Conservation (phyloP, 2,888 invertebrate genomes). For the Diarsia mendica region DNA sequence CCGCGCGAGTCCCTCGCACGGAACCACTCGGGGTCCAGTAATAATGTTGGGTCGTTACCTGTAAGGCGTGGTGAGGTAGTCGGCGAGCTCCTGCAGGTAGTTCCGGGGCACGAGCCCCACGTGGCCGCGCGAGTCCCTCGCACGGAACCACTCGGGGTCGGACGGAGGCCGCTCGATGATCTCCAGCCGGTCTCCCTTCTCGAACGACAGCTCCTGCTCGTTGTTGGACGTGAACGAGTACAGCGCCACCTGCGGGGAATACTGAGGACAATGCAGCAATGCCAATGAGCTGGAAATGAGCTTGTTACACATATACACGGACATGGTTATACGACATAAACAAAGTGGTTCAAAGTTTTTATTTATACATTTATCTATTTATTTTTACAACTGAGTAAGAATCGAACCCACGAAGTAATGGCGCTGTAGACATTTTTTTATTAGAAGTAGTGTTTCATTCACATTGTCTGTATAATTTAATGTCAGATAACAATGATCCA, state of each 20-base stretch:
- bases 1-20: constrained; percentile 98
- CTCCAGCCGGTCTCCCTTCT: constrained; percentile 98
- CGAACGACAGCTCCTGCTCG: constrained; percentile 98
- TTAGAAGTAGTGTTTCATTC: not conserved
- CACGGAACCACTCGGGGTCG: constrained; percentile 99
- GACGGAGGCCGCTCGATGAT: constrained; percentile 98
- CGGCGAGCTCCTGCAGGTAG: constrained; percentile 97
- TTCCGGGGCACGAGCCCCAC: constrained; percentile 98
- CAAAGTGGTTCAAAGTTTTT: too few relatives aligned
- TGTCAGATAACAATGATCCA: too few relatives aligned
- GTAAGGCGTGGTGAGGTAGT: constrained; percentile 96
- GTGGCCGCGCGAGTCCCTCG: constrained; percentile 97
- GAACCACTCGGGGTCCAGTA: constrained; percentile 99
- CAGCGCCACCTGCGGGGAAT: constrained; percentile 92
- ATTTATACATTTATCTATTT: too few relatives aligned
- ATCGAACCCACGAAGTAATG: too few relatives aligned
- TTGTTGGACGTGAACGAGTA: constrained; percentile 98
- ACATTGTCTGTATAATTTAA: too few relatives aligned
- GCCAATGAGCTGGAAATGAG: constrained; percentile 16
- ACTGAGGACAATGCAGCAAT: constrained; percentile 40
- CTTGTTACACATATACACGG: not conserved
- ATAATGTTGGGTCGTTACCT: constrained; percentile 86
- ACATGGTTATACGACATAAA: not conserved
- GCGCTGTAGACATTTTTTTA: not conserved
- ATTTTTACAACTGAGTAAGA: not conserved